A percentile compares a stretch with the other conserved stretches of the same genome.
These are phyloP conservation scores for Megaptera novaeangliae DNA, from an alignment of 2,113 vertebrate species.

Conservation along the genomic window DNA sequence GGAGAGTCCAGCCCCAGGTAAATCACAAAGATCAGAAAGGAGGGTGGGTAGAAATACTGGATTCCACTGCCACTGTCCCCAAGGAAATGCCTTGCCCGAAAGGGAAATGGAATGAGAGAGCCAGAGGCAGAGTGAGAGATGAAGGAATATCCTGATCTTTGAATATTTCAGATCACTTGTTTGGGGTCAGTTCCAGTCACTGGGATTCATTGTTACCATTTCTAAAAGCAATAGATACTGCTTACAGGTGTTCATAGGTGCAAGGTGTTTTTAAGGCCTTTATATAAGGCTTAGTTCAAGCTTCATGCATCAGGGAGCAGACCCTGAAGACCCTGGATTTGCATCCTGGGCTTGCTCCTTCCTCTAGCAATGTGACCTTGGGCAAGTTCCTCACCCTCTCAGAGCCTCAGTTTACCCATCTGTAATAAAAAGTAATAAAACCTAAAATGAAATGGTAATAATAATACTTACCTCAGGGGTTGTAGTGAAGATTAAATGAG, in stretches of 20 bases:
- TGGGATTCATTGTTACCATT: neutral
- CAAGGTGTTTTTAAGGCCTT: neutral
- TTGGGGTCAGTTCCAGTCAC: neutral
- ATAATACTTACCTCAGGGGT: neutral
- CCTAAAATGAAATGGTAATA: neutral
- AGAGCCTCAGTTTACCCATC: neutral
- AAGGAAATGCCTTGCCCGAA: neutral
- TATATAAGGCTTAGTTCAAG: neutral
- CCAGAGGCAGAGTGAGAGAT: neutral
- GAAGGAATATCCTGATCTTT: neutral
- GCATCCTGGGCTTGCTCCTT: neutral
- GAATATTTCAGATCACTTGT: neutral
- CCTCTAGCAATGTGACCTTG: neutral
- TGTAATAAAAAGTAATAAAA: neutral
- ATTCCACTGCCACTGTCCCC: neutral
- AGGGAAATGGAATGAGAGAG: too few relatives aligned
- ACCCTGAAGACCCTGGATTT: neutral
- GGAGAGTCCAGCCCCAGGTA: neutral
- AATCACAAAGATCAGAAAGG: neutral
- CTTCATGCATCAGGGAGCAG: neutral
- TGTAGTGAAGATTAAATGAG: neutral
- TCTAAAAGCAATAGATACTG: neutral
- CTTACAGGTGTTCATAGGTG: neutral
- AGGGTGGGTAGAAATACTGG: too few relatives aligned
- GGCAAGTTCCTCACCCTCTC: neutral